Conservation (phyloP, 2,113 vertebrate species). For the Limanda limanda region DNA sequence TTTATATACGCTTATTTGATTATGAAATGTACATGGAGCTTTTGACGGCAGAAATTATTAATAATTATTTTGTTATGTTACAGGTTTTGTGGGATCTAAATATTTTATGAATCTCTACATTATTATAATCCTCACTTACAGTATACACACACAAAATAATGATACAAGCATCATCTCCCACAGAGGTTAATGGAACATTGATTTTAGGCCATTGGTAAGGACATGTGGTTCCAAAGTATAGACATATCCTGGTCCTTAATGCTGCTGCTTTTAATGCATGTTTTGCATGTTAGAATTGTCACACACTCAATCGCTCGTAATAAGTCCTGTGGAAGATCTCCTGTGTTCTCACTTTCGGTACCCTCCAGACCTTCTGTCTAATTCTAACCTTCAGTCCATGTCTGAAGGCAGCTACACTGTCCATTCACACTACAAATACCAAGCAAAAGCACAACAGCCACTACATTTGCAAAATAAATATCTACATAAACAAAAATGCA, state of each 20-base stretch:
- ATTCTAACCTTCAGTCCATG: background rate
- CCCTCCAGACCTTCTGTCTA: too few relatives aligned
- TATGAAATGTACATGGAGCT: constrained; percentile 25
- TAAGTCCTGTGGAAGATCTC: too few relatives aligned
- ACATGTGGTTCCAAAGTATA: constrained; percentile 34
- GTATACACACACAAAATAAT: constrained; percentile 52
- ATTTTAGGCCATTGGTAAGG: constrained; percentile 62
- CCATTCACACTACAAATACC: too few relatives aligned
- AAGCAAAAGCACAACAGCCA: too few relatives aligned
- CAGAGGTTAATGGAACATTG: constrained; percentile 70
- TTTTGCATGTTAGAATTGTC: too few relatives aligned
- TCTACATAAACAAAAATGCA: too few relatives aligned
- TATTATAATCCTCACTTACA: constrained; percentile 25
- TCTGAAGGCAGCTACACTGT: too few relatives aligned
- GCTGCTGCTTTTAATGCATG: constrained; percentile 6
- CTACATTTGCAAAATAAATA: too few relatives aligned
- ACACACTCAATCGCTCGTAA: too few relatives aligned
- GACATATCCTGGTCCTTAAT: constrained; percentile 45
- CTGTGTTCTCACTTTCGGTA: constrained; percentile 12
- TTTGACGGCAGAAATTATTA: constrained; percentile 6
- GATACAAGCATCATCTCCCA: constrained; percentile 60
- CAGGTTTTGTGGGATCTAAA: constrained; percentile 21
- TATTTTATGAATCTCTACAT: constrained; percentile 59
- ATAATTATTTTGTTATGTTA: constrained; percentile 36
- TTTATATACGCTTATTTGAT: constrained; percentile 18